Base-by-base conservation (phyloP, 2,113 vertebrate species). In the Salvator merianae region DNA sequence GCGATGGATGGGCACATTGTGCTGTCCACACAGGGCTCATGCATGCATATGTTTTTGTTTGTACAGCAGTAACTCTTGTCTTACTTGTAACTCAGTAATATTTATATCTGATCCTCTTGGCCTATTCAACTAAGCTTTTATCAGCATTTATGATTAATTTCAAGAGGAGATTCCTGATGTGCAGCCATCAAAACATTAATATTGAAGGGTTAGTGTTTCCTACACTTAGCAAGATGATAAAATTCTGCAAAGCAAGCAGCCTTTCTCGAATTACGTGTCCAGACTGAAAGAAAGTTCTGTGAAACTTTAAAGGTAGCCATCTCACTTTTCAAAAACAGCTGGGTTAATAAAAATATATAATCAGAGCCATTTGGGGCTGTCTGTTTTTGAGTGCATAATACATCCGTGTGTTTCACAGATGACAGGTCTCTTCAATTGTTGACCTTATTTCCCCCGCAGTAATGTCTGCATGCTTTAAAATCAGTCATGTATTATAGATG, bases 191-290 rank as follows among this genome's bases (percentile, higher is more conserved):
- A 65, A 28, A 10, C 88, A 88, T 88, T 90, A 84, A 84, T 80
- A 83, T 43, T 73, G 89, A 70, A 22, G 0, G 55, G 84, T 74
- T 82, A 36, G 65, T 70, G 24, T 14, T 69, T 78, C 18, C 59
- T 65, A 62, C 38, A 43, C 3, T 74, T 87, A 78, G 85, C 82
- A 86, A 55, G 84, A 83, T 87, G 68, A 59, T 86, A 78, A 77
- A 84, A n/a, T 92, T 93, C 88, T 83, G 81, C 79, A 90, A 88
- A 73, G 69, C 62, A 78, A 26, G 77, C n/a, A 32, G 16, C 40
- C 50, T 34, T 59, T 53, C 28, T 38, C 32, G 30, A 50, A 78
- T 72, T 70, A 43, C 34, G 22, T 34, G 26, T 20, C 40, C 40
- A 78, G 70, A 24, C 30, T 79, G 24, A 72, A 72, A 62, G 87